A percentile compares a stretch with the other conserved stretches of the same genome.
These are phyloP conservation scores for Candidula unifasciata DNA, from an alignment of 2,888 invertebrate species.

Conservation along the genomic window DNA sequence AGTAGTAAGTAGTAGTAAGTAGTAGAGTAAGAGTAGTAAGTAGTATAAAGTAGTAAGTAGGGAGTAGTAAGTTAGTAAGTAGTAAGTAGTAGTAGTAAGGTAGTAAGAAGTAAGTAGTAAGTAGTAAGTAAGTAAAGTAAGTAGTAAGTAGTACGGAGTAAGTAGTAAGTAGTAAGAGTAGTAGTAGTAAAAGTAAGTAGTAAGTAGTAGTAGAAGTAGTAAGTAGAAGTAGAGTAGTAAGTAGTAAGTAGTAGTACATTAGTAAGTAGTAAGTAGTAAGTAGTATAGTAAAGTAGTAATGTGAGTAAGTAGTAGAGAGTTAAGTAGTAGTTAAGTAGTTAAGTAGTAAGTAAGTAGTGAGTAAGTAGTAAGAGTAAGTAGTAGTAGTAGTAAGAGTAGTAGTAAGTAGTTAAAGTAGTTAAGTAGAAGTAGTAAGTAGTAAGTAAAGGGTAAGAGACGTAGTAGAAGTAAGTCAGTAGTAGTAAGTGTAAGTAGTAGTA, in stretches of 20 bases:
- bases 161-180: neutral
- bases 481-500: conserved; percentile 10
- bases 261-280: no score
- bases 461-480: conserved; percentile 18
- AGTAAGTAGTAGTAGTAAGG: neutral
- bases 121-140: neutral
- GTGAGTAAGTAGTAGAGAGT: no score
- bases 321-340: neutral
- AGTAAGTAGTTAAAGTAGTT: conserved; percentile 21
- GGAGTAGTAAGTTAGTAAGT: neutral
- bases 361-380: neutral
- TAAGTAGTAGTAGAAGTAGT: conserved; percentile 9
- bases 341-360: no score
- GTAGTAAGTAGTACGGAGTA: conserved; percentile 1
- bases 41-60: conserved; percentile 3
- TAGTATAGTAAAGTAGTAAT: neutral
- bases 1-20: neutral
- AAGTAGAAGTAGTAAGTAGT: neutral
- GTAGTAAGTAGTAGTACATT: neutral
- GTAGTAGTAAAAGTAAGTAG: conserved; percentile 1
- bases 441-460: neutral
- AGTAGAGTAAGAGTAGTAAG: neutral
- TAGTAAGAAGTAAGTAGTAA: conserved; percentile 29
- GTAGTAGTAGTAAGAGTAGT: conserved; percentile 21
- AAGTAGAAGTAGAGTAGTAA: conserved; percentile 4